phyloP scores from a whole-genome alignment of 2,113 vertebrate genomes.

The Rhinopithecus roxellana region DNA sequence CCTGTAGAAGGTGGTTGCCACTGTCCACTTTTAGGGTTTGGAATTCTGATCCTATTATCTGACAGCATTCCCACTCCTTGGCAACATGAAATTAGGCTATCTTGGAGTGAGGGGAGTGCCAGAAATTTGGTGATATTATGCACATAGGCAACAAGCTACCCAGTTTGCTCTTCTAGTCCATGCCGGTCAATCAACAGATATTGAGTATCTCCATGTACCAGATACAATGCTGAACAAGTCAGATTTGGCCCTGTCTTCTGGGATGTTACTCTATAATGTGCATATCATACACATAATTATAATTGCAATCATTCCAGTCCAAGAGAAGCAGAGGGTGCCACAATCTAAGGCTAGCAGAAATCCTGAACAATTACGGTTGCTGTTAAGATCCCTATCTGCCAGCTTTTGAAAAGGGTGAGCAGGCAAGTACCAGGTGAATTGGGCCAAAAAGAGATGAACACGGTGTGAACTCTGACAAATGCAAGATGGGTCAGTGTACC shows the following conservation, averaged over 20 bases:
- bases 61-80: background rate
- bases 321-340: background rate
- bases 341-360: background rate
- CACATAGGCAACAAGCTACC: background rate
- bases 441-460: background rate
- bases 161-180: background rate
- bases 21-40: background rate
- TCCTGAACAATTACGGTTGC: no score
- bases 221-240: background rate
- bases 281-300: background rate
- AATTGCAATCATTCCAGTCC: background rate
- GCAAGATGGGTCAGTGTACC: background rate
- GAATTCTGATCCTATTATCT: background rate
- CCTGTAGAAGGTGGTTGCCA: background rate
- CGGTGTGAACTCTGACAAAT: background rate
- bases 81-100: background rate
- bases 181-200: background rate
- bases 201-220: background rate
- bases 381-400: background rate
- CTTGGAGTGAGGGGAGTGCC: background rate
- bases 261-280: background rate
- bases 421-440: background rate
- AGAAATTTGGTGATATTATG: background rate
- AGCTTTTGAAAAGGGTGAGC: background rate
- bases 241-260: background rate